Evolutionary conservation across 2,797 vertebrate genomes (phyloP), one percentile per base, ranked within the genome.

Genomic region (Streptopelia turtur): DNA sequence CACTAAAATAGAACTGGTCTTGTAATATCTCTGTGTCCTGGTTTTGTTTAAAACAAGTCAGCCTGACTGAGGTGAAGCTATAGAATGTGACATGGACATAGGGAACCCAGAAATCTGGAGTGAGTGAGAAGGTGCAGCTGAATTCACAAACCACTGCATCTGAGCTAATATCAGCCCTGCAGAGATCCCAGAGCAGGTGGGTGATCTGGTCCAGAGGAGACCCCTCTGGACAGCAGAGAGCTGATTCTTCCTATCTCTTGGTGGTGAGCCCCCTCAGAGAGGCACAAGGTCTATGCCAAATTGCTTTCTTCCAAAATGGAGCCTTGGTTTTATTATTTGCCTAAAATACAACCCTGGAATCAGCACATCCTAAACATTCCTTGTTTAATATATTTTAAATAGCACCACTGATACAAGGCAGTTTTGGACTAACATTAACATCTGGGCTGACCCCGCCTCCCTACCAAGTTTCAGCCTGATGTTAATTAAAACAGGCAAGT

Each of bases 401-500:
- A 95, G 74, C 77, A 91, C 90, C 90, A 70, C 96, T 96, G 97
- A 97, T 98, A 98, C 81, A 97, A 97, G 91, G 96, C 93, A 93
- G 97, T 98, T 98, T 97, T 97, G 97, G 96, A 98, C 98, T 98
- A 98, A 97, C 97, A 97, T 98, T 98, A 97, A 97, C 98, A 98
- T 98, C 98, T 98, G 98, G 97, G 97, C 96, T 97, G 97, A 97
- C 96, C 91, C 96, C 89, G 16, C 97, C 98, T 98, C 96, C 97
- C 96, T 96, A 96, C 96, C 95, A 98, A 97, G 97, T 97, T 97
- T 97, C 94, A 98, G 96, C 92, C 97, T 98, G 98, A 98, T 98
- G 98, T 98, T 98, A 98, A 98, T 98, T 98, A 98, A 98, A 98
- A 98, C 97, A 98, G 98, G 98, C 98, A 98, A 97, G 97, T 98